These are phyloP conservation scores for Colostygia pectinataria DNA, from an alignment of 2,888 invertebrate species.

Conservation along the genomic window DNA sequence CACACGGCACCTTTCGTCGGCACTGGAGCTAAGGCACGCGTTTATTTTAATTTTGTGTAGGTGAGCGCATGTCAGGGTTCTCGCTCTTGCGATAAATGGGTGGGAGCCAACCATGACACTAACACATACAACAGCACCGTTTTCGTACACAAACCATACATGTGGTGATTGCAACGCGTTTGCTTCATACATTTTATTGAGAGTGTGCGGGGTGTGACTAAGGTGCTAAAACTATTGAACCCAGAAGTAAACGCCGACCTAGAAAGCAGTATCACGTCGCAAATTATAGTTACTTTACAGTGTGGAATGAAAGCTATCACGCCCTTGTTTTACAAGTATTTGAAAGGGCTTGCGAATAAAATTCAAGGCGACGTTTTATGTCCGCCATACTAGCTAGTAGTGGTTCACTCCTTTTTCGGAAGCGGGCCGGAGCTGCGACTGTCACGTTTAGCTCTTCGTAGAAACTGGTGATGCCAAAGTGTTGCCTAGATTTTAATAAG, in stretches of 20 bases:
- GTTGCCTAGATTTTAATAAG: background rate
- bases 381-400: conserved; percentile 17
- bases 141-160: no score
- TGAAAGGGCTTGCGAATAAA: conserved; percentile 21
- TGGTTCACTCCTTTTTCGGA: conserved; percentile 55
- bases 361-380: conserved; percentile 25
- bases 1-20: no score
- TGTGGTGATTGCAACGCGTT: no score
- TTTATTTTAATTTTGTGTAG: no score
- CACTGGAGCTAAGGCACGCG: no score
- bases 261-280: background rate
- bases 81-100: no score
- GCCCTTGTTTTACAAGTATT: conserved; percentile 22
- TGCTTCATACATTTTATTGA: no score
- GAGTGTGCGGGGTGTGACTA: no score
- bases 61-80: no score
- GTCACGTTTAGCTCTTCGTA: conserved; percentile 45
- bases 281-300: conserved; percentile 5
- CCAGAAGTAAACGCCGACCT: background rate
- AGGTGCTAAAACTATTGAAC: no score
- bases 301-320: conserved; percentile 25
- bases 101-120: no score
- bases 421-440: conserved; percentile 36
- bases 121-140: no score
- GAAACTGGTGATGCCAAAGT: conserved; percentile 35